phyloP scores from a whole-genome alignment of 2,888 invertebrate genomes.

The Drosophila anomalata region DNA sequence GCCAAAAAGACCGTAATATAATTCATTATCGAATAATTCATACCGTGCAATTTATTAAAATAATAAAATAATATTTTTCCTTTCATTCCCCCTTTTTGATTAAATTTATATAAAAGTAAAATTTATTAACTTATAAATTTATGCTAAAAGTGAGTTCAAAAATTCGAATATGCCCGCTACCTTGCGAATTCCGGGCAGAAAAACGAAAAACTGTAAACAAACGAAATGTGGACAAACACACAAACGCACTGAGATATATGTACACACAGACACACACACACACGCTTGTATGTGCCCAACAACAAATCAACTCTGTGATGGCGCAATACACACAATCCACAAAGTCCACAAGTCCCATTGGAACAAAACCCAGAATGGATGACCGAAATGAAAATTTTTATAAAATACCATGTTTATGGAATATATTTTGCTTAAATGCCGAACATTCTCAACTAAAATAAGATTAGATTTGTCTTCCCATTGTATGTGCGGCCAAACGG shows the following conservation, averaged over 20 bases:
- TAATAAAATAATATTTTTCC: neutral
- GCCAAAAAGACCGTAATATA: constrained; percentile 1
- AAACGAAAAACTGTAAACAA: constrained; percentile 67
- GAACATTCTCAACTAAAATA: too few species aligned
- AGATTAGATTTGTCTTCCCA: neutral
- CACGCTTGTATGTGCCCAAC: constrained; percentile 28
- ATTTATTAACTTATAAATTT: neutral
- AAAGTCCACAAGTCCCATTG: neutral
- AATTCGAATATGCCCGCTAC: neutral
- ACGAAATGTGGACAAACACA: constrained; percentile 57
- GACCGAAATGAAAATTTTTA: neutral
- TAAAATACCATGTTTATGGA: neutral
- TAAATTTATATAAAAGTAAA: neutral
- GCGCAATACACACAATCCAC: constrained; percentile 25
- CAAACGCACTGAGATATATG: constrained; percentile 11
- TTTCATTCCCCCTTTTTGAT: neutral
- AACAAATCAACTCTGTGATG: constrained; percentile 29
- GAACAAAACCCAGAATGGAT: neutral
- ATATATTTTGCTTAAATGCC: neutral
- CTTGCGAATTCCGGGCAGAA: constrained; percentile 6
- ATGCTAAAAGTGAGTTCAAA: neutral
- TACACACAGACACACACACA: constrained; percentile 23
- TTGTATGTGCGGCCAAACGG: neutral
- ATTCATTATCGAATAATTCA: constrained; percentile 1
- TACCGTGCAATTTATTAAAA: constrained; percentile 1